A percentile compares a stretch with the other conserved stretches of the same genome.
phyloP scores from a whole-genome alignment of 2,888 invertebrate genomes.

The Polydesmus complanatus region DNA sequence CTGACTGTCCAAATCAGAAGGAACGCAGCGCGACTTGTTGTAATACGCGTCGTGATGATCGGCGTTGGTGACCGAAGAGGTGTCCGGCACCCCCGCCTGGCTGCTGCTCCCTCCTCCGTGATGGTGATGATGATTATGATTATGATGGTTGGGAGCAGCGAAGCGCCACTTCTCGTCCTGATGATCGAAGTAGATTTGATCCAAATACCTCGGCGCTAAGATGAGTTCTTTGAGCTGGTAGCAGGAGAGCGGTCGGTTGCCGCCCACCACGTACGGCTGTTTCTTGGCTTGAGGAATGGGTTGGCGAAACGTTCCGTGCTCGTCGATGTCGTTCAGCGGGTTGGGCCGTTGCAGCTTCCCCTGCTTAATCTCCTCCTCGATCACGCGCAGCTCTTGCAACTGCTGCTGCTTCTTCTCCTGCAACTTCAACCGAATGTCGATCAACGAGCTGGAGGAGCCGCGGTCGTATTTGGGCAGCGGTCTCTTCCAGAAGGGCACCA shows the following conservation, averaged over 20 bases:
- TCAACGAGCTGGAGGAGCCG: conserved; percentile 51
- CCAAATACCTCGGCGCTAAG: conserved; percentile 57
- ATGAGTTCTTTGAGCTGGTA: conserved; percentile 65
- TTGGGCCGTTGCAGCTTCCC: conserved; percentile 44
- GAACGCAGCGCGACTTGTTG: conserved; percentile 39
- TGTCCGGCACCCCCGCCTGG: background rate
- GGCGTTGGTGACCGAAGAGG: background rate
- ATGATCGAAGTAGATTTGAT: conserved; percentile 41
- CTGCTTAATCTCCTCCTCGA: conserved; percentile 74
- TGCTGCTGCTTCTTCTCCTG: conserved; percentile 81
- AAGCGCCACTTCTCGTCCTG: conserved; percentile 17
- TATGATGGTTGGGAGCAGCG: background rate
- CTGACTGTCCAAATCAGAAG: conserved; percentile 59
- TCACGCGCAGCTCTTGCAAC: conserved; percentile 61
- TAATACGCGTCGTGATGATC: conserved; percentile 25
- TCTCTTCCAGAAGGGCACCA: conserved; percentile 28
- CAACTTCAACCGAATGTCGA: conserved; percentile 72
- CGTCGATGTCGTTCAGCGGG: conserved; percentile 26
- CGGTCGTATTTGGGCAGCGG: conserved; percentile 32
- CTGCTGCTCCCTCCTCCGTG: background rate
- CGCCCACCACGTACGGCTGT: conserved; percentile 34
- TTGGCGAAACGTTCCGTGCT: conserved; percentile 38
- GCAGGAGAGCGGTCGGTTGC: conserved; percentile 30
- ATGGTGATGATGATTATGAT: background rate
- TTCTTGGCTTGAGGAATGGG: conserved; percentile 58